These are phyloP conservation scores for Synanthedon myopaeformis DNA, from an alignment of 2,888 invertebrate genomes.

Conservation along the genomic window DNA sequence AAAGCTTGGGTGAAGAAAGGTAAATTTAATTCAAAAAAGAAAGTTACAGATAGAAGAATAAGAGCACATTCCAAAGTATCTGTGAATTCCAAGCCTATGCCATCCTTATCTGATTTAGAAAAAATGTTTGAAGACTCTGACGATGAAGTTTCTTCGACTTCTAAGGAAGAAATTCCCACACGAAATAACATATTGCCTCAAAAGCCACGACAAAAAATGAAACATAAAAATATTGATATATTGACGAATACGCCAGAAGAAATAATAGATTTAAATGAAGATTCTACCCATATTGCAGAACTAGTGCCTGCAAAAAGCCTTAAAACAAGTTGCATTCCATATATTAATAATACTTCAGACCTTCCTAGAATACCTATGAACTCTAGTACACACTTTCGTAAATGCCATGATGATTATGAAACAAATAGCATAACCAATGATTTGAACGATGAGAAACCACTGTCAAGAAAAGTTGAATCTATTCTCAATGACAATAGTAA, in stretches of 20 bases:
- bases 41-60: neutral
- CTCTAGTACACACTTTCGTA: constrained; percentile 14
- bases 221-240: constrained; percentile 8
- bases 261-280: constrained; percentile 6
- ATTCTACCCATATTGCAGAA: constrained; percentile 5
- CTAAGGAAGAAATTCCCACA: neutral
- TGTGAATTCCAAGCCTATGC: constrained; percentile 24
- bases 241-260: constrained; percentile 9
- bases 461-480: constrained; percentile 10
- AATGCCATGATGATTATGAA: constrained; percentile 17
- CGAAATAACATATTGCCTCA: neutral
- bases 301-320: constrained; percentile 19
- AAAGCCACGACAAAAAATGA: neutral
- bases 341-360: constrained; percentile 26
- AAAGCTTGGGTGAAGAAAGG: neutral
- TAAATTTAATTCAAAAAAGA: neutral
- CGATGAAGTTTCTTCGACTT: constrained; percentile 3
- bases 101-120: constrained; percentile 25
- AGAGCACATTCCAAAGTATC: constrained; percentile 10
- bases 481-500: constrained; percentile 15
- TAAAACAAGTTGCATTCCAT: constrained; percentile 18
- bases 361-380: constrained; percentile 12
- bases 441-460: constrained; percentile 2
- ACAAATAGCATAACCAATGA: constrained; percentile 8
- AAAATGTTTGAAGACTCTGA: constrained; percentile 22